A percentile compares a stretch with the other conserved stretches of the same genome.
These are phyloP conservation scores for Tiaroga cobitis DNA, from an alignment of 2,797 vertebrate species.

Conservation along the genomic window DNA sequence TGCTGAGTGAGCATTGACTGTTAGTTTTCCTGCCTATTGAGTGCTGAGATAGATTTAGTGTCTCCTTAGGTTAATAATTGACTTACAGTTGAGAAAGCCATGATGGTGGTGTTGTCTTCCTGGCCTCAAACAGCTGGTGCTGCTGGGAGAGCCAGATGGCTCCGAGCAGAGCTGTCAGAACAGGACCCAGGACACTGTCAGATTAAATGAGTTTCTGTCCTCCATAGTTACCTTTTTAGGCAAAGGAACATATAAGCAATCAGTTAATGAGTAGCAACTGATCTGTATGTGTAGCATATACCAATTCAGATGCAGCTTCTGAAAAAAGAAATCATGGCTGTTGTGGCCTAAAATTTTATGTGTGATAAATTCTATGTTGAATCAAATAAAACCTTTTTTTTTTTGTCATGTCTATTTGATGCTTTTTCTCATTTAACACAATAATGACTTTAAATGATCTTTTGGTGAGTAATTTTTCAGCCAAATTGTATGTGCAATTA, in stretches of 20 bases:
- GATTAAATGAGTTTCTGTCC: slow-evolving; percentile 52
- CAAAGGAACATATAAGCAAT: background rate
- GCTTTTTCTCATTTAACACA: background rate
- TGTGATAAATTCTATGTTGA: background rate
- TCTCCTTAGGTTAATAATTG: slow-evolving; percentile 73
- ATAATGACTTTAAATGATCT: background rate
- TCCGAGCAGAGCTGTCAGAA: slow-evolving; percentile 44
- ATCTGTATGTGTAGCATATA: background rate
- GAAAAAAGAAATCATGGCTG: too few species aligned
- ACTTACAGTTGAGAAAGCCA: slow-evolving; percentile 58
- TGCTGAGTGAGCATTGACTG: slow-evolving; percentile 8
- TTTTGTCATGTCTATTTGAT: background rate
- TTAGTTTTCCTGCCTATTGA: slow-evolving; percentile 48
- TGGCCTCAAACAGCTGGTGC: slow-evolving; percentile 74
- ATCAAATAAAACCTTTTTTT: background rate
- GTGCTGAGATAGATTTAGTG: slow-evolving; percentile 43
- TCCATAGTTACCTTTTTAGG: background rate
- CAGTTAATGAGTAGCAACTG: background rate
- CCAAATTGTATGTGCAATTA: background rate
- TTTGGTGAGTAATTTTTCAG: background rate
- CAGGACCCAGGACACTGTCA: slow-evolving; percentile 41
- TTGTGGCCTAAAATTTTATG: background rate
- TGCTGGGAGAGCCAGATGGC: slow-evolving; percentile 76
- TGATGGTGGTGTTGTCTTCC: slow-evolving; percentile 60
- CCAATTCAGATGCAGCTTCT: too few species aligned